phyloP scores from a whole-genome alignment of 2,797 vertebrate species.

The Acanthurus lineatus region DNA sequence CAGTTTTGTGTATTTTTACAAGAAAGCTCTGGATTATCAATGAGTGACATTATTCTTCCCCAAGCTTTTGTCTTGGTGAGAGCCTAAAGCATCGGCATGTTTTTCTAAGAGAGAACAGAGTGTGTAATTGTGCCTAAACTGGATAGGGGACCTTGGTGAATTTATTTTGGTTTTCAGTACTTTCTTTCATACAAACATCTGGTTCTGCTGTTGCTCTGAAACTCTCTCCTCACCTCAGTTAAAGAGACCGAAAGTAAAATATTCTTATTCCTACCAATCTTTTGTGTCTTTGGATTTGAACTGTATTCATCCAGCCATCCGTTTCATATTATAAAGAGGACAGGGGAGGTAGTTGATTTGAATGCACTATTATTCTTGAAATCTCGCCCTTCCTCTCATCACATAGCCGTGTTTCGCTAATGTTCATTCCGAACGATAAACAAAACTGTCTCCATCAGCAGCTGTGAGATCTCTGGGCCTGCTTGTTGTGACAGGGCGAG shows the following conservation, averaged over 20 bases:
- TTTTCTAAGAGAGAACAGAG: conserved; percentile 63
- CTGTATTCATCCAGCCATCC: conserved; percentile 14
- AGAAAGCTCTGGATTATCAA: conserved; percentile 31
- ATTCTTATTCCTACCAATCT: conserved; percentile 36
- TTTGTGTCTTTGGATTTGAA: conserved; percentile 33
- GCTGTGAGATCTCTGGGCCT: conserved; percentile 56
- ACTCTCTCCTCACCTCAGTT: conserved; percentile 28
- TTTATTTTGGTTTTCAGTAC: conserved; percentile 64
- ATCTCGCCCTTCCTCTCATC: conserved; percentile 11
- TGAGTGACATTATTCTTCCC: conserved; percentile 8
- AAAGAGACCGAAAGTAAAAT: conserved; percentile 24
- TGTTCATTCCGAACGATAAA: conserved; percentile 52
- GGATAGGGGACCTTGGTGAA: conserved; percentile 70
- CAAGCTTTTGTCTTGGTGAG: conserved; percentile 62
- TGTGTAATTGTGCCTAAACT: conserved; percentile 68
- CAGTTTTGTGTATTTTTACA: conserved; percentile 35
- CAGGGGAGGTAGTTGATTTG: conserved; percentile 25
- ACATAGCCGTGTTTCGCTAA: conserved; percentile 17
- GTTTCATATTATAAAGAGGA: conserved; percentile 15
- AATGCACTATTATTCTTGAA: conserved; percentile 37
- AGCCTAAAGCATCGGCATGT: conserved; percentile 33
- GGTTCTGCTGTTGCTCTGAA: conserved; percentile 65
- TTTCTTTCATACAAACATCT: conserved; percentile 67
- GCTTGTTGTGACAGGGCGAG: conserved; percentile 65
- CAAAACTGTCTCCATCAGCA: conserved; percentile 54